phyloP scores from a whole-genome alignment of 2,113 vertebrate genomes.

The Eurystomus gularis region DNA sequence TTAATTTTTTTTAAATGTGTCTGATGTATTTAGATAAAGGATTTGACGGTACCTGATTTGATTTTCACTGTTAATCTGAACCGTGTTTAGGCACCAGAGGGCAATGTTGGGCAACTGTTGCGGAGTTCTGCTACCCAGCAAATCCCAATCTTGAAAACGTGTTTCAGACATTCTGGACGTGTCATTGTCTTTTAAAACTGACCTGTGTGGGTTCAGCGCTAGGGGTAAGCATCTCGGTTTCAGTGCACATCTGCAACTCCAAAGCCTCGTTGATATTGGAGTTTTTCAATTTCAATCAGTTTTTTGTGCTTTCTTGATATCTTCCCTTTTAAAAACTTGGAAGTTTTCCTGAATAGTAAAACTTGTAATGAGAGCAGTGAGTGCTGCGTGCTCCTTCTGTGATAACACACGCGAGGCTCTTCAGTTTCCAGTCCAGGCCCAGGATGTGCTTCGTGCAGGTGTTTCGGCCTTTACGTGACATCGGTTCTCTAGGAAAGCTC shows the following conservation, averaged over 20 bases:
- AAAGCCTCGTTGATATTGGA: neutral
- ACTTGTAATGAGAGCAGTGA: neutral
- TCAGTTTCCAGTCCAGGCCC: neutral
- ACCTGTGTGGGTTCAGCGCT: neutral
- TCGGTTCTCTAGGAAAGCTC: neutral
- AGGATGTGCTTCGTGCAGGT: neutral
- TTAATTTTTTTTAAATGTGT: neutral
- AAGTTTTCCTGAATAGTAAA: neutral
- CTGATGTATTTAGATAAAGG: neutral
- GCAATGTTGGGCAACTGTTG: conserved; percentile 49
- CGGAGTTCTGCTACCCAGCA: neutral
- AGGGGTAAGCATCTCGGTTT: neutral
- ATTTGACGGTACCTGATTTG: neutral
- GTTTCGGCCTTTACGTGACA: neutral
- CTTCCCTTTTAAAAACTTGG: neutral
- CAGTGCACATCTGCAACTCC: neutral
- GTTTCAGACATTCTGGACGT: neutral
- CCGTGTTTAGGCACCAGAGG: conserved; percentile 24
- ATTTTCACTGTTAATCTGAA: neutral
- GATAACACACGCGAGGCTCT: neutral
- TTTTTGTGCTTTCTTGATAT: neutral
- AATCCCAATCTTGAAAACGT: neutral
- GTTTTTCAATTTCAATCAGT: neutral
- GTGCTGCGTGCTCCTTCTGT: neutral
- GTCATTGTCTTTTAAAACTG: neutral